Conservation (phyloP, 1,140 invertebrate species). For the Drosophila parabipectinata region DNA sequence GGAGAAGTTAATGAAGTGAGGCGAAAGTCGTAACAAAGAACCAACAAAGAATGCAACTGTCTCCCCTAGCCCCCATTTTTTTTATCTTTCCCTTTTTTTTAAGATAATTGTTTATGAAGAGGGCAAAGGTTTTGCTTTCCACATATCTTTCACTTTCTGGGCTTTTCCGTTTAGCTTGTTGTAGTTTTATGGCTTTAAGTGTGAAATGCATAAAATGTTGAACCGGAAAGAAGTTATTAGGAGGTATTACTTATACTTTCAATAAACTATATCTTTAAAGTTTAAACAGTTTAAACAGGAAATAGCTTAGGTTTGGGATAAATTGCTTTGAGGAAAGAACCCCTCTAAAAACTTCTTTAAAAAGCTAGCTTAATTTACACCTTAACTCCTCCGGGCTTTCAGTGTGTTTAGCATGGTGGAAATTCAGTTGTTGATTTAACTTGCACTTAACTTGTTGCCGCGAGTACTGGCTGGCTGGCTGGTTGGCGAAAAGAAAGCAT, state of each 20-base stretch:
- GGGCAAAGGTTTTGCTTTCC: conserved; percentile 14
- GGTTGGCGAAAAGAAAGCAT: conserved; percentile 46
- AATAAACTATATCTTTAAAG: conserved; percentile 5
- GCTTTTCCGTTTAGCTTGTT: conserved; percentile 34
- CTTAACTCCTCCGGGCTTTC: conserved; percentile 8
- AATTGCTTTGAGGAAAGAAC: too few relatives aligned
- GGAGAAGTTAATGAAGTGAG: conserved; percentile 50
- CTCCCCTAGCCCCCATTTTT: background rate
- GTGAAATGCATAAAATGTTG: conserved; percentile 52
- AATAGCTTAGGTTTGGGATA: background rate
- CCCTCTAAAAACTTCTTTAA: too few relatives aligned
- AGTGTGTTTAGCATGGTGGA: conserved; percentile 57
- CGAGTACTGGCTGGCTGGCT: conserved; percentile 16
- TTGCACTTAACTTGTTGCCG: conserved; percentile 54
- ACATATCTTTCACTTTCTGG: conserved; percentile 13
- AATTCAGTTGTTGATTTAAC: conserved; percentile 58
- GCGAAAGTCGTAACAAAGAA: conserved; percentile 77
- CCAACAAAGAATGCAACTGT: conserved; percentile 66
- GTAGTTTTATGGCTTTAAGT: conserved; percentile 43
- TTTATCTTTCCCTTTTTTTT: conserved; percentile 9
- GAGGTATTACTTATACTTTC: conserved; percentile 21
- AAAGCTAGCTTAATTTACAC: conserved; percentile 15
- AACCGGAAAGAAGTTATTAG: conserved; percentile 65
- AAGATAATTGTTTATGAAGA: conserved; percentile 47
- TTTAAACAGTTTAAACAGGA: background rate